Percentiles rank a stretch among this genome's conserved stretches.
Evolutionary conservation across 2,888 invertebrate species (phyloP).

Genomic region (Lasioglossum marginatum): DNA sequence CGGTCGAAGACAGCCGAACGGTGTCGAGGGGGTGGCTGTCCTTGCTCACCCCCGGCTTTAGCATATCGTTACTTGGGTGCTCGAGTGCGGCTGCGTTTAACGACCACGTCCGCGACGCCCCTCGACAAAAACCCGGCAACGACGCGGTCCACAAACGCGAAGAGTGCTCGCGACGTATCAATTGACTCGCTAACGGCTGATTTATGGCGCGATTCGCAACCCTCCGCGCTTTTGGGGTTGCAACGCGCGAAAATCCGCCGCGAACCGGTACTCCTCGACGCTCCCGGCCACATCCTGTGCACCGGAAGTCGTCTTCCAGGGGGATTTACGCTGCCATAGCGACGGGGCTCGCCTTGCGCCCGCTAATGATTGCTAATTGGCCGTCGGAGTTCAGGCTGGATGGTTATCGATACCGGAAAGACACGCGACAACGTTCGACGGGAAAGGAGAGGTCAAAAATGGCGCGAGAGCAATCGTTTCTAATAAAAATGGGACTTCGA

Average conservation of each 20-base stretch:
- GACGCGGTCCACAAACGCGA: conserved; percentile 67
- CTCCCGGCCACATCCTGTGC: background rate
- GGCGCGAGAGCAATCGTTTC: background rate
- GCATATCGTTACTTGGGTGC: conserved; percentile 82
- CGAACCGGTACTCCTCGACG: background rate
- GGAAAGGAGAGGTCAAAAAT: background rate
- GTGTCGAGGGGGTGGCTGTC: background rate
- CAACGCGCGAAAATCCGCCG: background rate
- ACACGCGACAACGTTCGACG: background rate
- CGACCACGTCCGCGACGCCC: conserved; percentile 72
- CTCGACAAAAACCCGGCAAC: conserved; percentile 66
- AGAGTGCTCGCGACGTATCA: conserved; percentile 82
- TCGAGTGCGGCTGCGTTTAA: conserved; percentile 82
- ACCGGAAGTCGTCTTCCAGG: background rate
- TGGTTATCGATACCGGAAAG: background rate
- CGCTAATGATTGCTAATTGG: background rate
- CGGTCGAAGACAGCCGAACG: conserved; percentile 14
- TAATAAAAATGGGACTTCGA: background rate
- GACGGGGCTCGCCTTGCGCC: background rate
- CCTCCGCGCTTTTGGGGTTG: background rate
- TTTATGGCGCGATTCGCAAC: conserved; percentile 73
- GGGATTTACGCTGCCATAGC: background rate
- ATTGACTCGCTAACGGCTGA: conserved; percentile 80
- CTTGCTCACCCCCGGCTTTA: conserved; percentile 69
- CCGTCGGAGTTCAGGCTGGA: background rate